These are phyloP conservation scores for Actinostola sp. DNA, from an alignment of 92 coral and sea anemone genomes.

Conservation along the genomic window DNA sequence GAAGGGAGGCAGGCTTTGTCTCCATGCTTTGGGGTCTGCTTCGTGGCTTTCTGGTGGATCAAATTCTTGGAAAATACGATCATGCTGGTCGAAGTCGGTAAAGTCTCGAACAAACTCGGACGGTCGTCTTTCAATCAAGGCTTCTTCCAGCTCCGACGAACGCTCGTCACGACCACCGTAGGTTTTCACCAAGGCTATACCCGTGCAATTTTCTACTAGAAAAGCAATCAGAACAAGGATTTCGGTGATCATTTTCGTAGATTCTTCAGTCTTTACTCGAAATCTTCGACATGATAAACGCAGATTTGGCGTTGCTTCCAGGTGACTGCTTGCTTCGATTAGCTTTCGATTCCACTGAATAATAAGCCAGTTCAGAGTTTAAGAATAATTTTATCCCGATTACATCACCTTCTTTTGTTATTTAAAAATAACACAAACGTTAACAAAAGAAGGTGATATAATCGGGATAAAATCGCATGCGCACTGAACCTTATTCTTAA, in stretches of 20 bases:
- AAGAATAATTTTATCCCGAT: too few species aligned
- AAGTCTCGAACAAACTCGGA: constrained; percentile 25
- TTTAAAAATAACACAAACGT: too few species aligned
- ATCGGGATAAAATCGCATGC: too few species aligned
- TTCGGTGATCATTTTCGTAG: constrained; percentile 13
- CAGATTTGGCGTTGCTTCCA: background rate
- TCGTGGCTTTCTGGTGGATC: constrained; percentile 29
- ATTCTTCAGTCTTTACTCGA: background rate
- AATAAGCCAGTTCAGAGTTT: too few species aligned
- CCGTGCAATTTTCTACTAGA: constrained; percentile 25
- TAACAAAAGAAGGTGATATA: too few species aligned
- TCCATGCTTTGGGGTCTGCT: constrained; percentile 57
- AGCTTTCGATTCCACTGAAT: too few species aligned
- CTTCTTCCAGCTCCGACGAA: background rate
- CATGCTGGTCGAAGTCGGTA: constrained; percentile 42
- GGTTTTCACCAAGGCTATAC: background rate
- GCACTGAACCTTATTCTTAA: too few species aligned
- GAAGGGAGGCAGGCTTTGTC: constrained; percentile 23
- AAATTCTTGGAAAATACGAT: constrained; percentile 63
- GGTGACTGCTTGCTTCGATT: background rate
- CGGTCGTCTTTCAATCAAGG: background rate
- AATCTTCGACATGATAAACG: too few species aligned
- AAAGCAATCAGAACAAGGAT: constrained; percentile 8
- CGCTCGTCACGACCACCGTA: background rate
- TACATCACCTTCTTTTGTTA: too few species aligned